Evolutionary conservation across 2,888 invertebrate species (phyloP).

Genomic region (Folsomia candida): DNA sequence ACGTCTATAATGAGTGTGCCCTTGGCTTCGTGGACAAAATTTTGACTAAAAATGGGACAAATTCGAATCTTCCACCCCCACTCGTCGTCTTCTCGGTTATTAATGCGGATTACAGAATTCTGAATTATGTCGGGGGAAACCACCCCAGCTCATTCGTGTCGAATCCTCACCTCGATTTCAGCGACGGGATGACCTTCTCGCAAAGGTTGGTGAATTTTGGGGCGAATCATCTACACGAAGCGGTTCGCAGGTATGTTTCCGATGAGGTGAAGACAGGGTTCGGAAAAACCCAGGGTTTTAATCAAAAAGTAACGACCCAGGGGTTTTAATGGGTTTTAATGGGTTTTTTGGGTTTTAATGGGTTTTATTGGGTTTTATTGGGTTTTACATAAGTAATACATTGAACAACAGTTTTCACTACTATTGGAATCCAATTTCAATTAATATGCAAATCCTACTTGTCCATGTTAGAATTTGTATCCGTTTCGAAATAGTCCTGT

Average conservation of each 20-base stretch:
- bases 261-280: too few relatives aligned
- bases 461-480: too few relatives aligned
- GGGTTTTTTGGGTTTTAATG: too few relatives aligned
- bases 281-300: too few relatives aligned
- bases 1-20: constrained; percentile 51
- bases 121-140: constrained; percentile 38
- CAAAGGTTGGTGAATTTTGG: constrained; percentile 51
- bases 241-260: constrained; percentile 52
- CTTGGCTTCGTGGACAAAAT: constrained; percentile 46
- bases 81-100: constrained; percentile 53
- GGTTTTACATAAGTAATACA: too few relatives aligned
- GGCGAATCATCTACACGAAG: constrained; percentile 53
- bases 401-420: too few relatives aligned
- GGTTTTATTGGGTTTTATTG: too few relatives aligned
- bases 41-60: background rate
- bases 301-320: too few relatives aligned
- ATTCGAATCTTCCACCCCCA: constrained; percentile 28
- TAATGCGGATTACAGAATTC: background rate
- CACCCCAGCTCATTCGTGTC: constrained; percentile 52
- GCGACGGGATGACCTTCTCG: constrained; percentile 49
- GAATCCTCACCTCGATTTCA: constrained; percentile 49
- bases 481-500: too few relatives aligned
- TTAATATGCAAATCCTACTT: too few relatives aligned
- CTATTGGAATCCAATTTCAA: too few relatives aligned
- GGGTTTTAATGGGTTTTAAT: too few relatives aligned